Conservation (phyloP, 2,888 invertebrate species). For the Lingula anatina region DNA sequence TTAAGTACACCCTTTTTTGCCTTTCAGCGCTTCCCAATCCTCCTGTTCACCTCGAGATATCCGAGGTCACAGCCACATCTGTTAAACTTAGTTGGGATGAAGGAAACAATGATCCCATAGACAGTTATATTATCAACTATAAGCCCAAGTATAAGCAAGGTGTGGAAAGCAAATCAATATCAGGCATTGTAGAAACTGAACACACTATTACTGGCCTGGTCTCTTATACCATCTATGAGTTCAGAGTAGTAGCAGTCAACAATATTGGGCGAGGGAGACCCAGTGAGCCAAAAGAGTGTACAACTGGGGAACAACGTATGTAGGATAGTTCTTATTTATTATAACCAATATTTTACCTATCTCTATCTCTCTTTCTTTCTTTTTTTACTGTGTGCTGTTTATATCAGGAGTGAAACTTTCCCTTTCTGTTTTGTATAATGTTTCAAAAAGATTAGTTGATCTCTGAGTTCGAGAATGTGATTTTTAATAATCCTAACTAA, state of each 20-base stretch:
- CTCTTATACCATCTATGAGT: constrained; percentile 93
- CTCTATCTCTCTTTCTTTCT: background rate
- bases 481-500: too few relatives aligned
- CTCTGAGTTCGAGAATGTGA: too few relatives aligned
- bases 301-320: constrained; percentile 93
- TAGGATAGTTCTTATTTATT: constrained; percentile 11
- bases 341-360: constrained; percentile 2
- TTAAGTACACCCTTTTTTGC: too few relatives aligned
- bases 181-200: constrained; percentile 87
- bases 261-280: constrained; percentile 87
- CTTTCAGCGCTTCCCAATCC: constrained; percentile 89
- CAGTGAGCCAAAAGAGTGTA: constrained; percentile 81
- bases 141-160: constrained; percentile 75
- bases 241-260: constrained; percentile 92
- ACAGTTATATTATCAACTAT: constrained; percentile 94
- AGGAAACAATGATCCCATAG: constrained; percentile 62
- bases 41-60: constrained; percentile 82
- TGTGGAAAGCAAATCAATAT: constrained; percentile 75
- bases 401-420: background rate
- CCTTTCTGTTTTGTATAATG: background rate
- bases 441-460: too few relatives aligned
- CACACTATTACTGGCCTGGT: constrained; percentile 75
- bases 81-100: constrained; percentile 85
- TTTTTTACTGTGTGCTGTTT: background rate
- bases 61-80: constrained; percentile 89